These are phyloP conservation scores for Monochamus saltuarius DNA, from an alignment of 1,140 invertebrate genomes.

Conservation along the genomic window DNA sequence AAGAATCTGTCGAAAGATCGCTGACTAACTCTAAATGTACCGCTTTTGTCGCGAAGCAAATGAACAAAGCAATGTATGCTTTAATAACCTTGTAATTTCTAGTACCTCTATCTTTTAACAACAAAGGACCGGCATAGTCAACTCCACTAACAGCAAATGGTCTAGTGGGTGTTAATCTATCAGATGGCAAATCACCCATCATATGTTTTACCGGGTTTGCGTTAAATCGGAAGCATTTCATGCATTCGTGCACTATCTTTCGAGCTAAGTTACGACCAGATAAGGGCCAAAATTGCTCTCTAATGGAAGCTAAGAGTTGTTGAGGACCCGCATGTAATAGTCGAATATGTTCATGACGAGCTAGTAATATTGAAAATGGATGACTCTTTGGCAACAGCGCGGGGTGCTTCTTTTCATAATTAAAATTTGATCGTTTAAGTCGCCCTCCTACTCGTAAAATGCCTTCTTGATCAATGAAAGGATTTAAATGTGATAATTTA, in stretches of 20 bases:
- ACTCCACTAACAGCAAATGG: slow-evolving; percentile 42
- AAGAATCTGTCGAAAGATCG: neutral
- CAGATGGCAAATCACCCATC: slow-evolving; percentile 47
- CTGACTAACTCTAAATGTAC: slow-evolving; percentile 9
- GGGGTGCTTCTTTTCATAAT: slow-evolving; percentile 39
- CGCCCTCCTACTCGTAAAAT: slow-evolving; percentile 51
- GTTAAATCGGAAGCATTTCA: slow-evolving; percentile 22
- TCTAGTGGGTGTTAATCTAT: slow-evolving; percentile 35
- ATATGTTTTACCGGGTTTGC: slow-evolving; percentile 8
- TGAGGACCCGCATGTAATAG: slow-evolving; percentile 39
- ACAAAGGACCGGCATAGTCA: slow-evolving; percentile 46
- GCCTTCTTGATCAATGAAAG: slow-evolving; percentile 47
- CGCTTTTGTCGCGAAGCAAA: slow-evolving; percentile 11
- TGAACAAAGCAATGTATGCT: slow-evolving; percentile 16
- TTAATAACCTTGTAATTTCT: slow-evolving; percentile 4
- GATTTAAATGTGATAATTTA: slow-evolving; percentile 37
- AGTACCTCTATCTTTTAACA: slow-evolving; percentile 34
- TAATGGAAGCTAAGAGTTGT: slow-evolving; percentile 26
- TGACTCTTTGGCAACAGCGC: slow-evolving; percentile 38
- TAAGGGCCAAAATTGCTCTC: slow-evolving; percentile 35
- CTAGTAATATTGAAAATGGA: slow-evolving; percentile 32
- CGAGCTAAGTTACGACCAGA: slow-evolving; percentile 21
- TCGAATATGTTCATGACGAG: slow-evolving; percentile 33
- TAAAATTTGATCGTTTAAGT: slow-evolving; percentile 37
- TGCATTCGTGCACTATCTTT: slow-evolving; percentile 24